Conservation (phyloP, 2,888 invertebrate genomes). For the Piscicola geometra region DNA sequence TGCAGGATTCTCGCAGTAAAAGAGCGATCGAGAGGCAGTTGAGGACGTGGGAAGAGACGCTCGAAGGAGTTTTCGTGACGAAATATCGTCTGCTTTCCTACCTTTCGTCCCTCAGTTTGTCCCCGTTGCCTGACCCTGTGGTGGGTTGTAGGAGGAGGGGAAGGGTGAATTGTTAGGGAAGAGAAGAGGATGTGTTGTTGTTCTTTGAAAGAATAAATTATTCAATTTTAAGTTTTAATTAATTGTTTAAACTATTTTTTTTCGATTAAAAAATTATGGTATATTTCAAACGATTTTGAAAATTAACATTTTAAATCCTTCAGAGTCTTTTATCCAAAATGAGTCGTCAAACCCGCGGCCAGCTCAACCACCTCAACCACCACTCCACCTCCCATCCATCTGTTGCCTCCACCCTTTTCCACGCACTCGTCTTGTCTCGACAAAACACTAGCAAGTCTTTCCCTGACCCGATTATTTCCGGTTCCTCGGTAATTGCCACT, state of each 20-base stretch:
- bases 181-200: too few relatives aligned
- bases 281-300: too few relatives aligned
- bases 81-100: conserved; percentile 92
- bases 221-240: too few relatives aligned
- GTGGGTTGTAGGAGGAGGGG: not conserved
- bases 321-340: not conserved
- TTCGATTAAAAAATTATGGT: too few relatives aligned
- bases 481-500: not conserved
- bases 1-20: conserved; percentile 82
- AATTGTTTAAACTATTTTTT: too few relatives aligned
- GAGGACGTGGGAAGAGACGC: conserved; percentile 91
- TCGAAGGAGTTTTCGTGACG: conserved; percentile 90
- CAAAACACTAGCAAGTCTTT: not conserved
- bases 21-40: conserved; percentile 89
- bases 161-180: too few relatives aligned
- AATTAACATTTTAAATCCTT: too few relatives aligned
- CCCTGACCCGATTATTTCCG: not conserved
- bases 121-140: conserved; percentile 81
- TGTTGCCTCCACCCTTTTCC: not conserved
- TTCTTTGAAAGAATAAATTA: too few relatives aligned
- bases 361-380: conserved; percentile 1
- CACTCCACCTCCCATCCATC: conserved; percentile 1
- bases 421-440: not conserved
- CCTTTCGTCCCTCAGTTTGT: conserved; percentile 82
- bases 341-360: not conserved